Evolutionary conservation across 2,888 invertebrate species (phyloP).

Genomic region (Zeuzera pyrina): DNA sequence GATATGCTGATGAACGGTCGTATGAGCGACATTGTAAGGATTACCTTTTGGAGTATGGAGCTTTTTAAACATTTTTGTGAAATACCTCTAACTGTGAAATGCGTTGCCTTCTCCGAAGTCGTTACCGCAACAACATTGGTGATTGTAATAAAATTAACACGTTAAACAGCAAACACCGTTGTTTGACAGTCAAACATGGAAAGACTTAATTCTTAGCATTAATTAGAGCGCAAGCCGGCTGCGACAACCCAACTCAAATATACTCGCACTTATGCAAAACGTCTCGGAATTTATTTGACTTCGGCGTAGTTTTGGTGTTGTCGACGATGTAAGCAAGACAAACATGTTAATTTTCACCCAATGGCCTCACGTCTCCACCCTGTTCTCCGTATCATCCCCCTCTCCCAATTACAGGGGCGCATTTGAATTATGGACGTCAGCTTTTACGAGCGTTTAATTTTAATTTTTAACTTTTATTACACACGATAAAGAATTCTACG

Average conservation of each 20-base stretch:
- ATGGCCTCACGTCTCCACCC: slow-evolving; percentile 16
- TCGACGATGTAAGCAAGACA: slow-evolving; percentile 68
- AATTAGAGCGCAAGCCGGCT: slow-evolving; percentile 34
- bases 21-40: no score
- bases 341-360: slow-evolving; percentile 67
- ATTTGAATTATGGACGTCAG: slow-evolving; percentile 48
- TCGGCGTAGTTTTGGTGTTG: slow-evolving; percentile 63
- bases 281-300: slow-evolving; percentile 68
- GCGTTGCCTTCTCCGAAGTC: not conserved
- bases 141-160: not conserved
- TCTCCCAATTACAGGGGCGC: slow-evolving; percentile 31
- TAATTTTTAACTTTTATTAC: slow-evolving; percentile 36
- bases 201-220: slow-evolving; percentile 62
- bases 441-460: slow-evolving; percentile 52
- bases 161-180: not conserved
- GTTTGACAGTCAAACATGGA: slow-evolving; percentile 23
- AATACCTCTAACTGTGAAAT: no score
- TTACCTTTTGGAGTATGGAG: no score
- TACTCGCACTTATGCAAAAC: slow-evolving; percentile 58
- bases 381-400: slow-evolving; percentile 10
- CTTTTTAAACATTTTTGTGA: no score
- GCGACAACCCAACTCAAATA: slow-evolving; percentile 6
- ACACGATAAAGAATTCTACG: no score
- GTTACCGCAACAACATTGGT: not conserved
- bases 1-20: no score